These are phyloP conservation scores for Aleiodes sp. DNA, from an alignment of 1,140 invertebrate species.

Conservation along the genomic window DNA sequence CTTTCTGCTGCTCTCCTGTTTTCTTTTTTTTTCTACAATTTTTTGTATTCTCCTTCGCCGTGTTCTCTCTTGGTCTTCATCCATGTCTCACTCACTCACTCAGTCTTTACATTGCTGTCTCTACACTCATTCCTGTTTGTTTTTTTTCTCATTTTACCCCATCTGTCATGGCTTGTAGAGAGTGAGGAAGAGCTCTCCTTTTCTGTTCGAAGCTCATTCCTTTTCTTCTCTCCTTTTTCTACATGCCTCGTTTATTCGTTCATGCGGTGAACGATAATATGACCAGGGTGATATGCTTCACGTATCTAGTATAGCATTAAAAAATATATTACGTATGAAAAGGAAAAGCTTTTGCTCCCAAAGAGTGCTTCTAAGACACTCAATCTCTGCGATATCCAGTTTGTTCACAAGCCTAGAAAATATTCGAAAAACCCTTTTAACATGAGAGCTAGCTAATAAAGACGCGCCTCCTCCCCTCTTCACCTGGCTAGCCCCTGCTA, in stretches of 20 bases:
- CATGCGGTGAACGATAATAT: slow-evolving; percentile 42
- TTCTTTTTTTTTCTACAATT: slow-evolving; percentile 34
- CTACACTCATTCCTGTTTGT: slow-evolving; percentile 27
- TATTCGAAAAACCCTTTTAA: slow-evolving; percentile 51
- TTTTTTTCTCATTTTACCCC: slow-evolving; percentile 13
- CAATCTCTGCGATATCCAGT: slow-evolving; percentile 47
- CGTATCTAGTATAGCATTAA: slow-evolving; percentile 45
- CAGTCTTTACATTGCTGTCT: slow-evolving; percentile 33
- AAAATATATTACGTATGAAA: slow-evolving; percentile 7
- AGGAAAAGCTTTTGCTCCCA: slow-evolving; percentile 9
- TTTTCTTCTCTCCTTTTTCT: slow-evolving; percentile 4
- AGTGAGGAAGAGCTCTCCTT: not conserved
- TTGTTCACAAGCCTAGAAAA: slow-evolving; percentile 63
- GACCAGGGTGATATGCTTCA: slow-evolving; percentile 50
- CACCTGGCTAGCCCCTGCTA: slow-evolving; percentile 6
- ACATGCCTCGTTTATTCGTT: slow-evolving; percentile 30
- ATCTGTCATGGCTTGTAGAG: not conserved
- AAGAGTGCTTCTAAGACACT: slow-evolving; percentile 32
- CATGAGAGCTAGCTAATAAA: slow-evolving; percentile 47
- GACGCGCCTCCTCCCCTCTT: slow-evolving; percentile 47
- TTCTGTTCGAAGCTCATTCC: slow-evolving; percentile 5
- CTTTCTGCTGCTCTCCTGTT: slow-evolving; percentile 34
- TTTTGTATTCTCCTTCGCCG: slow-evolving; percentile 32
- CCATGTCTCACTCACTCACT: slow-evolving; percentile 33
- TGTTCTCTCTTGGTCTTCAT: slow-evolving; percentile 33